Base-by-base conservation (phyloP, 2,113 vertebrate genomes). In the Morone saxatilis region DNA sequence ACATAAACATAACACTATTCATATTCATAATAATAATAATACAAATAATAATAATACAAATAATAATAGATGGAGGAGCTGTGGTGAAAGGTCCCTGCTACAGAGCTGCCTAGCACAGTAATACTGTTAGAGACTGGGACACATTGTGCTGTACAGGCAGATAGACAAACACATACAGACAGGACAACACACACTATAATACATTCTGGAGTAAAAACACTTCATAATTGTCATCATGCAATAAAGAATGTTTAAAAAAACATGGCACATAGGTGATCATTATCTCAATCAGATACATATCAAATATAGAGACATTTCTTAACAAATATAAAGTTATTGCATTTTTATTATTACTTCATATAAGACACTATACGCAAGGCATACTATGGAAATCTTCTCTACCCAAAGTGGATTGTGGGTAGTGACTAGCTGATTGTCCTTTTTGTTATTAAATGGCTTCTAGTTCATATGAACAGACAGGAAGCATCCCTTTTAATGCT, bases 221-320 rank as follows among this genome's bases (percentile, higher is more conserved):
- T 89, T 92, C 92, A 94, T 96, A 90, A 94, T 96, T 95, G 94
- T 95, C 94, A 97, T 95, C 95, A 98, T 97, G 96, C 96, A 96
- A 95, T 83, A 93, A 95, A 94, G 68, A 86, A 81, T 59, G 78
- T 74, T 84, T 73, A 36, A 92, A 94, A 31, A 79, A 94, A 91
- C 84, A 94, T 94, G 96, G 94, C 93, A 97, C 93, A 95, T 93
- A 94, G 95, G 89, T 95, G 86, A 93, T 94, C 92, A 93, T 85
- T 86, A 67, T 76, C 86, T 91, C 93, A 94, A 79, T 86, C 90
- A 86, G 78, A 68, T 92, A 92, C 92, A 94, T 94, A 89, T 91
- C 87, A 96, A 95, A 95, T 92, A 91, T 88, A 95, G 89, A 81
- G 84, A 95, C 79, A 93, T 83, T 94, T 94, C 92, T 95, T 94